Evolutionary conservation across 2,113 vertebrate species (phyloP), one percentile per base, ranked within the genome.

Genomic region (Ochotona curzoniae): DNA sequence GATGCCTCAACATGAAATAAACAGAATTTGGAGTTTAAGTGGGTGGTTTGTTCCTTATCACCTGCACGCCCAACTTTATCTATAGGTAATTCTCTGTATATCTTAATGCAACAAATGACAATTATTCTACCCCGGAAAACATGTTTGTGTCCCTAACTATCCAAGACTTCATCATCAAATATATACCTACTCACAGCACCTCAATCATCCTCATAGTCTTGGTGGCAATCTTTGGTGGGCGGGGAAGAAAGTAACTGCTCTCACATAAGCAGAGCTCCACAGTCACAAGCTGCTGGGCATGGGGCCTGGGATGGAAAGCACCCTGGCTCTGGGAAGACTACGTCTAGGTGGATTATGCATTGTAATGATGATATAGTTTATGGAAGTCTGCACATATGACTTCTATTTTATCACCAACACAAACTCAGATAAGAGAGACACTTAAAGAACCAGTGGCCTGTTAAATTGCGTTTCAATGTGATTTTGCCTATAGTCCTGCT

Each of bases 51-150:
- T 84, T 95, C 78, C 87, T 83, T 76, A 44, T 5, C 11, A n/a
- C 23, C 32, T 86, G 3, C 35, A 94, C 93, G 12, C 51, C 44
- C 51, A 91, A 85, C 18, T 25, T 63, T 64, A 74, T 66, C 57
- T 87, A 4, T 10, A 83, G 2, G n/a, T 80, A 61, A 63, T 63
- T 92, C 35, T 70, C 15, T 86, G 15, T 82, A 35, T 79, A 17
- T 81, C 51, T 66, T 87, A 83, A 35, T 63, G 54, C 83, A 30
- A 81, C 74, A 94, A 93, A 94, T 67, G n/a, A 80, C 20, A 69
- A 21, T 66, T 13, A 69, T 49, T 14, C 14, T 57, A 17, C 60
- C 30, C 32, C n/a, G 18, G 9, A 70, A 79, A 73, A 90, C 44
- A n/a, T 92, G 23, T 54, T 54, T 61, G 1, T 44, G 17, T 12